Percentiles rank a stretch among this genome's conserved stretches.
phyloP scores from a whole-genome alignment of 1,140 invertebrate genomes.

The Drosophila azteca region DNA sequence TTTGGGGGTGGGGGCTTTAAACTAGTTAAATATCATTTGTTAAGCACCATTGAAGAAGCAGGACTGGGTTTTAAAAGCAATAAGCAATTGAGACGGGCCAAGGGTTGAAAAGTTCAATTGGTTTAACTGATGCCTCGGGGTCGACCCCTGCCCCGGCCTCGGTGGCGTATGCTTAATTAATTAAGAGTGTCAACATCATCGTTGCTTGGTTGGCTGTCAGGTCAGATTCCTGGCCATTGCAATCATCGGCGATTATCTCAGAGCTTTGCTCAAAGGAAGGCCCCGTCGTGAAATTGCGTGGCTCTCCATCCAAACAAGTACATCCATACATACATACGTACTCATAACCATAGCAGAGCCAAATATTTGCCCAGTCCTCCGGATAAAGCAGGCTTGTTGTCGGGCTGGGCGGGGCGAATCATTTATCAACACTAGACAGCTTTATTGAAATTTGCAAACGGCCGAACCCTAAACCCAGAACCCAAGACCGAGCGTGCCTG shows the following conservation, averaged over 20 bases:
- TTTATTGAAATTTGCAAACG: conserved; percentile 61
- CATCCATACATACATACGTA: too few relatives aligned
- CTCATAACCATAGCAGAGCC: too few relatives aligned
- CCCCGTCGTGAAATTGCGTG: too few relatives aligned
- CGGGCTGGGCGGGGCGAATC: conserved; percentile 8
- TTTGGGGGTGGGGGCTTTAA: too few relatives aligned
- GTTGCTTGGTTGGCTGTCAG: background rate
- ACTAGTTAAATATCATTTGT: conserved; percentile 17
- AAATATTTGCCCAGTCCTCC: conserved; percentile 20
- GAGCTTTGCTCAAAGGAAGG: too few relatives aligned
- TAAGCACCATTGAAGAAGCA: background rate
- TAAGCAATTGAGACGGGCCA: conserved; percentile 27
- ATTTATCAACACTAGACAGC: conserved; percentile 71
- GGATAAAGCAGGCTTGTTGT: background rate
- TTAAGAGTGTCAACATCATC: conserved; percentile 28
- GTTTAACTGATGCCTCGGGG: conserved; percentile 15
- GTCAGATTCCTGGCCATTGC: conserved; percentile 27
- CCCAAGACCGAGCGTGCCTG: background rate
- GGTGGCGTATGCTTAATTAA: conserved; percentile 73
- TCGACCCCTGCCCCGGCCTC: background rate
- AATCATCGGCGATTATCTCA: conserved; percentile 6
- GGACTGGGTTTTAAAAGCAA: too few relatives aligned
- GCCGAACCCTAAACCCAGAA: background rate
- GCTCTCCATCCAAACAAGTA: too few relatives aligned
- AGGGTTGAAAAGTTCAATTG: conserved; percentile 43